These are phyloP conservation scores for Oxytorus armatus DNA, from an alignment of 2,888 invertebrate genomes.

Conservation along the genomic window DNA sequence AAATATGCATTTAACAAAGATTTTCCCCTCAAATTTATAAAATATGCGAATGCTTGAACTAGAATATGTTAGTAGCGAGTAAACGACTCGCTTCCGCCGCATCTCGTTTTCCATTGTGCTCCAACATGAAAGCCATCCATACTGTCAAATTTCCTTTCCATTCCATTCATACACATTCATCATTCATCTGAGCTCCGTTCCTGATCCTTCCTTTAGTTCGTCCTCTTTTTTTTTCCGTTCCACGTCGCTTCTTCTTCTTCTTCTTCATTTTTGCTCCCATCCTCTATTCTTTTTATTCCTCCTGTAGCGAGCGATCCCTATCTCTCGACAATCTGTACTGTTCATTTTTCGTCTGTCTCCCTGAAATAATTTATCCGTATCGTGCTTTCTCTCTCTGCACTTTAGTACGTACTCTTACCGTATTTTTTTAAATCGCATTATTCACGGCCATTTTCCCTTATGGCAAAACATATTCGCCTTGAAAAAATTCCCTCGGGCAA, in stretches of 20 bases:
- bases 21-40: too few species aligned
- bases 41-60: conserved; percentile 4
- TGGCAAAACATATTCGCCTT: too few species aligned
- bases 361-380: background rate
- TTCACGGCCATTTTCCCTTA: too few species aligned
- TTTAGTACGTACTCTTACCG: background rate
- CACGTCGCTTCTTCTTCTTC: conserved; percentile 24
- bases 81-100: conserved; percentile 71
- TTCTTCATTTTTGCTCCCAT: conserved; percentile 32
- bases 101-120: conserved; percentile 70
- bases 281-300: background rate
- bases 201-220: conserved; percentile 35
- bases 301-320: conserved; percentile 24
- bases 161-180: conserved; percentile 61
- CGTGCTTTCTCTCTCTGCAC: background rate
- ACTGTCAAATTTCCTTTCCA: conserved; percentile 60
- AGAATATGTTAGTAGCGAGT: conserved; percentile 59
- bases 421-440: conserved; percentile 18
- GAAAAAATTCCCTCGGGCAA: too few species aligned
- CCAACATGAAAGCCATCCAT: conserved; percentile 68
- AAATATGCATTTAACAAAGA: too few species aligned
- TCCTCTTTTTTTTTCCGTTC: conserved; percentile 23
- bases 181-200: conserved; percentile 16
- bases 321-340: conserved; percentile 23
- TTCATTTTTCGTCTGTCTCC: conserved; percentile 15